A percentile compares a stretch with the other conserved stretches of the same genome.
Conservation (phyloP, 2,113 vertebrate species). For the Psephotus haematonotus region DNA sequence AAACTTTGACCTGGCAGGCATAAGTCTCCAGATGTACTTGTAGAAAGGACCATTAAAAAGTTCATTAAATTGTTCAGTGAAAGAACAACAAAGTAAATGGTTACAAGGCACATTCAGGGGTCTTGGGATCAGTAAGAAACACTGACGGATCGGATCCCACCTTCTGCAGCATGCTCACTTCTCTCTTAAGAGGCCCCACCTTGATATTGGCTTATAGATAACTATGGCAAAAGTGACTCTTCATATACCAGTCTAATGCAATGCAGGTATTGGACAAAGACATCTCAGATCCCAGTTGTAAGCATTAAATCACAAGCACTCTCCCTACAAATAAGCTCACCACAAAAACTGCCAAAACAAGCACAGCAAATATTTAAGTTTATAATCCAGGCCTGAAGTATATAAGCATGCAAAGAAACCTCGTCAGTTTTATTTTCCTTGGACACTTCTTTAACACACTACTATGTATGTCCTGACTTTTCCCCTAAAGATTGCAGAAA, state of each 20-base stretch:
- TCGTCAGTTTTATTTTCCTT: neutral
- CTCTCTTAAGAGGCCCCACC: neutral
- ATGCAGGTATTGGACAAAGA: neutral
- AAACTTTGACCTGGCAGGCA: neutral
- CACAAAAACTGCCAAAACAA: neutral
- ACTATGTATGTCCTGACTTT: neutral
- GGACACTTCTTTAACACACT: neutral
- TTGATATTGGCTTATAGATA: neutral
- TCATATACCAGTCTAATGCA: neutral
- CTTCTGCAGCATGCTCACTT: neutral
- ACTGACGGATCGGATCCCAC: neutral
- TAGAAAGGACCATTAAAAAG: neutral
- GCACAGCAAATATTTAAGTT: neutral
- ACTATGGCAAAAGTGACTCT: neutral
- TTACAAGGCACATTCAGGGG: neutral
- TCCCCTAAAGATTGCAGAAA: neutral
- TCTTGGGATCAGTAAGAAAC: neutral
- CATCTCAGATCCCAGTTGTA: neutral
- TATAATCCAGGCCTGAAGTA: neutral
- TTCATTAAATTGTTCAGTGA: neutral
- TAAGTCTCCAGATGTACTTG: neutral
- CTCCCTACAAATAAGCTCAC: neutral
- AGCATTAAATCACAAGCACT: rapidly evolving
- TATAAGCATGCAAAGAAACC: neutral
- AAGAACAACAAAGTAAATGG: neutral